A percentile compares a stretch with the other conserved stretches of the same genome.
Evolutionary conservation across 2,888 invertebrate genomes (phyloP).

Genomic region (Girardia tigrina): DNA sequence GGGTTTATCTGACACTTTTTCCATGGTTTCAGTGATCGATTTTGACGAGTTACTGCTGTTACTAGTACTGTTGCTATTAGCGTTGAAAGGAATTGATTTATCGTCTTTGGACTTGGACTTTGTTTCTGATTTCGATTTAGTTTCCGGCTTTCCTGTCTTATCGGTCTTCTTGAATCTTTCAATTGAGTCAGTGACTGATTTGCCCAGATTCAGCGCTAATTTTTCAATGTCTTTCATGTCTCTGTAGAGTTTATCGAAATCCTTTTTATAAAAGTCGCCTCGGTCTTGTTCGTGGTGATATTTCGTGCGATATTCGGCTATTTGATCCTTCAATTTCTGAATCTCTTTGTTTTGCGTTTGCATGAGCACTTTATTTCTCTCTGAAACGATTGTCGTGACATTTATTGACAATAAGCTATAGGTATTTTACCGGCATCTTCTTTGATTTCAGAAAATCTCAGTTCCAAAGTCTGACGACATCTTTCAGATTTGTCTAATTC

Average conservation of each 20-base stretch:
- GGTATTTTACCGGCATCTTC: not conserved
- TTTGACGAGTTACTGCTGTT: not conserved
- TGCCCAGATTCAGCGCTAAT: not conserved
- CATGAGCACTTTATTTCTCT: not conserved
- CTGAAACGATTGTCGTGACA: too few species aligned
- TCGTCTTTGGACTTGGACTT: not conserved
- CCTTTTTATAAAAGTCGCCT: not conserved
- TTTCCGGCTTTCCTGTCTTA: not conserved
- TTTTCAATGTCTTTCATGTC: not conserved
- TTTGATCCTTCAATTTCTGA: not conserved
- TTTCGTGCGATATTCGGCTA: not conserved
- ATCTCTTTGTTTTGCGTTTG: not conserved
- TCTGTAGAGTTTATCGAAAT: conserved; percentile 2
- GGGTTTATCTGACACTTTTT: not conserved
- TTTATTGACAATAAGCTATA: too few species aligned
- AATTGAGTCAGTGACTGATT: not conserved
- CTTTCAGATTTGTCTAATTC: not conserved
- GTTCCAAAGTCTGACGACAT: not conserved
- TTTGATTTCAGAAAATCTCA: conserved; percentile 1
- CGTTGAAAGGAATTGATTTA: too few species aligned
- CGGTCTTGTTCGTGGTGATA: not conserved
- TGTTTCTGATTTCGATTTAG: not conserved
- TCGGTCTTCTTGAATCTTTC: conserved; percentile 10
- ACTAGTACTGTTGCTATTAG: too few species aligned
- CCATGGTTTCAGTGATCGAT: not conserved